These are phyloP conservation scores for Microhierax caerulescens DNA, from an alignment of 2,797 vertebrate genomes.

Conservation along the genomic window DNA sequence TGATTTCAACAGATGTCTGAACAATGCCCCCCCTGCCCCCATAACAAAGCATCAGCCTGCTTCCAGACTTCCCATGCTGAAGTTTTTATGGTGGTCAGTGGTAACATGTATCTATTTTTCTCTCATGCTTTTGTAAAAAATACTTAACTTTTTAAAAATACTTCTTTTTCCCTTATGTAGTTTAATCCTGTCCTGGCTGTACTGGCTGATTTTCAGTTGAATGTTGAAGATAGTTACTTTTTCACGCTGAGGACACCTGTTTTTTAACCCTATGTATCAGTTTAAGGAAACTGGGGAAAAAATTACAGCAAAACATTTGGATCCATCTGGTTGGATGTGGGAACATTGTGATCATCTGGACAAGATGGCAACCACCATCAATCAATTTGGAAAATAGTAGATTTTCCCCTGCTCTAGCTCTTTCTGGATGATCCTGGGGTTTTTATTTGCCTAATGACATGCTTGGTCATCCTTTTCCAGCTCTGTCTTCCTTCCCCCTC, in stretches of 20 bases:
- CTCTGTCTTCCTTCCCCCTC: background rate
- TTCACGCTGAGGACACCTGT: background rate
- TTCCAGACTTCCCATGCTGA: constrained; percentile 12
- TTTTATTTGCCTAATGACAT: background rate
- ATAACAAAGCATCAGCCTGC: constrained; percentile 15
- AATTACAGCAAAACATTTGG: background rate
- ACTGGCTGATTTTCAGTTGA: background rate
- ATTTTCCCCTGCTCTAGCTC: background rate
- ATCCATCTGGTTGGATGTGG: constrained; percentile 33
- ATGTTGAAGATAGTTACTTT: background rate
- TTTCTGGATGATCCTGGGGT: background rate
- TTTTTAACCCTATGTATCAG: background rate
- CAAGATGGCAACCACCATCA: background rate
- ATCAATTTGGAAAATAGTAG: background rate
- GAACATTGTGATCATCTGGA: background rate
- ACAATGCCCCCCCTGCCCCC: background rate
- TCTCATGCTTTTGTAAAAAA: background rate
- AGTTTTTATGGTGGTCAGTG: background rate
- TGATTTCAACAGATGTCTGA: constrained; percentile 60
- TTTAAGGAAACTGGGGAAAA: background rate
- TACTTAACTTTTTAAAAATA: background rate
- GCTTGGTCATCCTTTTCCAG: background rate
- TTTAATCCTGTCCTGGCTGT: background rate
- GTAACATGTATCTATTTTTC: background rate
- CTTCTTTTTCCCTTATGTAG: background rate